Conservation (phyloP, 2,888 invertebrate genomes). For the Endomychus coccineus region DNA sequence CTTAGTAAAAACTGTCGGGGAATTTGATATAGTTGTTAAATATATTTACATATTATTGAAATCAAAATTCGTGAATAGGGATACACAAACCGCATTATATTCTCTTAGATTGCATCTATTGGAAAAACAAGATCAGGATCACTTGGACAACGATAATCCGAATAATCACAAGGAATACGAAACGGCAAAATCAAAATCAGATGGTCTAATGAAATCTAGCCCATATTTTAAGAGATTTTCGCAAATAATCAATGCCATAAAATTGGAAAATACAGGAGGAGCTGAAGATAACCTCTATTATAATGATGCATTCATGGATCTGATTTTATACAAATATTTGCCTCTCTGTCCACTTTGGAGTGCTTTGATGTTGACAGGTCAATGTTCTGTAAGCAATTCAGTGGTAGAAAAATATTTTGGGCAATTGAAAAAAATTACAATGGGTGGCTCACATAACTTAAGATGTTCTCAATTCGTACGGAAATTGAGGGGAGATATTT, state of each 20-base stretch:
- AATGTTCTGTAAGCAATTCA: too few relatives aligned
- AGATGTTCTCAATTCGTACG: not conserved
- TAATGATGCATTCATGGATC: not conserved
- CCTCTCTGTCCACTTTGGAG: slow-evolving; percentile 11
- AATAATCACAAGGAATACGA: too few relatives aligned
- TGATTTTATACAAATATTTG: slow-evolving; percentile 9
- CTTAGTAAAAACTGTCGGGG: not conserved
- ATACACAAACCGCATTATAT: too few relatives aligned
- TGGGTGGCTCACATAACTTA: too few relatives aligned
- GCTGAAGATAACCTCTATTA: too few relatives aligned
- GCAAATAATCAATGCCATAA: too few relatives aligned
- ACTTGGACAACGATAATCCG: too few relatives aligned
- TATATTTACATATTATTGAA: not conserved
- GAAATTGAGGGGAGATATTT: not conserved
- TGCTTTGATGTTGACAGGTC: not conserved
- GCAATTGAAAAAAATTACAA: not conserved
- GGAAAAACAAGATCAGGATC: too few relatives aligned
- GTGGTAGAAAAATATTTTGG: not conserved
- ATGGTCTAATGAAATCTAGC: slow-evolving; percentile 1
- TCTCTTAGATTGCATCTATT: too few relatives aligned
- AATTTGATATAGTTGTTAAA: slow-evolving; percentile 1
- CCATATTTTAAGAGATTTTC: not conserved
- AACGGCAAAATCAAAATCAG: not conserved
- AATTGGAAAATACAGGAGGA: too few relatives aligned
- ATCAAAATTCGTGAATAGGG: not conserved